These are phyloP conservation scores for Chascanopsetta lugubris DNA, from an alignment of 2,113 vertebrate genomes.

Conservation along the genomic window DNA sequence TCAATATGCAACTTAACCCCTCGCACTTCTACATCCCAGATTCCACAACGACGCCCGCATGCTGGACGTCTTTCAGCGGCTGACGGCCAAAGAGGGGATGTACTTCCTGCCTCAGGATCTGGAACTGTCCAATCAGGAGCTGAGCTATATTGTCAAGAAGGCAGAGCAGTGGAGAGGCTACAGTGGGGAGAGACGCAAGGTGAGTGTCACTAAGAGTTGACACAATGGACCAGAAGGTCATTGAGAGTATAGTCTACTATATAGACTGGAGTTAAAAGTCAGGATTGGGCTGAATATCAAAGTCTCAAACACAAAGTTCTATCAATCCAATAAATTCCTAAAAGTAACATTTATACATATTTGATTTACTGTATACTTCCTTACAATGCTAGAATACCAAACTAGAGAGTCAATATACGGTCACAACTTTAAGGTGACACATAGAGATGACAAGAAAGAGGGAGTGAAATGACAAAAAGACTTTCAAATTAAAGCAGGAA, in stretches of 20 bases:
- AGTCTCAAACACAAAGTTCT: too few relatives aligned
- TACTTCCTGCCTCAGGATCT: constrained; percentile 89
- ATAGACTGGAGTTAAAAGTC: too few relatives aligned
- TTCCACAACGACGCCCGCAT: constrained; percentile 85
- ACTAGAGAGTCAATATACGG: too few relatives aligned
- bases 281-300: too few relatives aligned
- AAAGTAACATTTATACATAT: too few relatives aligned
- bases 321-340: too few relatives aligned
- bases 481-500: too few relatives aligned
- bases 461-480: too few relatives aligned
- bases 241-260: constrained; percentile 14
- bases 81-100: constrained; percentile 81
- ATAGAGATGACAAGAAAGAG: too few relatives aligned
- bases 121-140: constrained; percentile 92
- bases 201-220: constrained; percentile 64
- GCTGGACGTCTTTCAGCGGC: constrained; percentile 84
- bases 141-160: constrained; percentile 89
- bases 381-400: too few relatives aligned
- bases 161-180: constrained; percentile 92
- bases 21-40: constrained; percentile 68
- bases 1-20: constrained; percentile 8
- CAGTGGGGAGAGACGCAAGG: constrained; percentile 89
- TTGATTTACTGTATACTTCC: too few relatives aligned
- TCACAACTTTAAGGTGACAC: too few relatives aligned
- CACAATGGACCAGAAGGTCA: constrained; percentile 37